A percentile compares a stretch with the other conserved stretches of the same genome.
These are phyloP conservation scores for Morone chrysops DNA, from an alignment of 2,113 vertebrate genomes.

Conservation along the genomic window DNA sequence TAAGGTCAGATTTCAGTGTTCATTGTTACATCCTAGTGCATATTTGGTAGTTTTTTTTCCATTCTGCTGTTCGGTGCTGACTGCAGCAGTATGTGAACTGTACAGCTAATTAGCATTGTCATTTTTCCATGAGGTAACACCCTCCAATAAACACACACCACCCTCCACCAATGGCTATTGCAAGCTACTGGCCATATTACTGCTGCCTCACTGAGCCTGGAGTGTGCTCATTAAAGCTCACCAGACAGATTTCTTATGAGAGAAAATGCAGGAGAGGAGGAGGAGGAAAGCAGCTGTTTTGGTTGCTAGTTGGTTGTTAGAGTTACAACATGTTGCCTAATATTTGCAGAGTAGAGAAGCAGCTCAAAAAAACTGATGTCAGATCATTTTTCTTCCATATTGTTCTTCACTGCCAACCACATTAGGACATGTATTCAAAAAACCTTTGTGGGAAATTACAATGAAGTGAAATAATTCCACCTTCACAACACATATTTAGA, in stretches of 20 bases:
- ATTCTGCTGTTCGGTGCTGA: constrained; percentile 20
- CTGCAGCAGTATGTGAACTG: constrained; percentile 48
- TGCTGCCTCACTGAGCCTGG: constrained; percentile 56
- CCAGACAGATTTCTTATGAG: constrained; percentile 43
- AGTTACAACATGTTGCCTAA: constrained; percentile 26
- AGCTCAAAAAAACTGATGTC: neutral
- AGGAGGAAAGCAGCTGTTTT: constrained; percentile 38
- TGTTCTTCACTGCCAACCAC: neutral
- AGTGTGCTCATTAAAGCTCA: constrained; percentile 67
- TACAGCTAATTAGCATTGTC: constrained; percentile 50
- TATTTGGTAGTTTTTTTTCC: neutral
- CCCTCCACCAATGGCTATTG: constrained; percentile 33
- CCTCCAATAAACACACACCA: neutral
- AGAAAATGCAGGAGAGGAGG: constrained; percentile 16
- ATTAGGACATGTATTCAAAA: neutral
- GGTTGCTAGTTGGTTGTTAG: constrained; percentile 30
- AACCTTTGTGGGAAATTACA: neutral
- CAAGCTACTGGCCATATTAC: constrained; percentile 55
- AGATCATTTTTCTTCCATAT: neutral
- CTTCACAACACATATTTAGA: constrained; percentile 11
- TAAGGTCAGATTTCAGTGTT: neutral
- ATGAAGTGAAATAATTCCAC: neutral
- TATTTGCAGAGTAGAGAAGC: constrained; percentile 2
- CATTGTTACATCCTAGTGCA: neutral
- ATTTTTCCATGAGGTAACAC: constrained; percentile 48